These are phyloP conservation scores for Lasioglossum villosulum DNA, from an alignment of 2,888 invertebrate genomes.

Conservation along the genomic window DNA sequence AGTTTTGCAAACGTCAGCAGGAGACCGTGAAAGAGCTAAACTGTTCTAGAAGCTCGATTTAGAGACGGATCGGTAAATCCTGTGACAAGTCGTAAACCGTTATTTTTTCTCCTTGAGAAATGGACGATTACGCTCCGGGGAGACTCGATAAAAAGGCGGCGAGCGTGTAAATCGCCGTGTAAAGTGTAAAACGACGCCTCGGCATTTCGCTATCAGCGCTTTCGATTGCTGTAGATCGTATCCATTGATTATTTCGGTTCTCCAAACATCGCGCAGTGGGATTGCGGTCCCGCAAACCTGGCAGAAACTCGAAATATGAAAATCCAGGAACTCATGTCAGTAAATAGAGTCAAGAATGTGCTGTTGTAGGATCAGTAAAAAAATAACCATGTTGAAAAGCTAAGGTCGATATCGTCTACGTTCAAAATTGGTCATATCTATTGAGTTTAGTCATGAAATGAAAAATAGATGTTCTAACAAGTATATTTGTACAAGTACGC, in stretches of 20 bases:
- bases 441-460: no score
- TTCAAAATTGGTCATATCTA: no score
- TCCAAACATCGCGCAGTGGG: no score
- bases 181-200: constrained; percentile 65
- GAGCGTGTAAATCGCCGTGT: constrained; percentile 47
- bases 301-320: no score
- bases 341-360: no score
- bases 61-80: background rate
- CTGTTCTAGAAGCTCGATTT: background rate
- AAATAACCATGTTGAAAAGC: no score
- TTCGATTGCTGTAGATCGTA: constrained; percentile 23
- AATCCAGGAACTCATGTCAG: no score
- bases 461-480: no score
- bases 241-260: background rate
- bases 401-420: no score
- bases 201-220: constrained; percentile 58
- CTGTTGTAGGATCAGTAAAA: background rate
- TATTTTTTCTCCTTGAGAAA: background rate
- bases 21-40: background rate
- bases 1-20: background rate
- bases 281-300: no score
- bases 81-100: background rate
- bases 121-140: background rate
- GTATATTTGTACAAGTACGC: background rate
- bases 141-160: constrained; percentile 12